Evolutionary conservation across 37 sponge, comb jelly and placozoan species (phyloP).

Genomic region (Agelas oroides): DNA sequence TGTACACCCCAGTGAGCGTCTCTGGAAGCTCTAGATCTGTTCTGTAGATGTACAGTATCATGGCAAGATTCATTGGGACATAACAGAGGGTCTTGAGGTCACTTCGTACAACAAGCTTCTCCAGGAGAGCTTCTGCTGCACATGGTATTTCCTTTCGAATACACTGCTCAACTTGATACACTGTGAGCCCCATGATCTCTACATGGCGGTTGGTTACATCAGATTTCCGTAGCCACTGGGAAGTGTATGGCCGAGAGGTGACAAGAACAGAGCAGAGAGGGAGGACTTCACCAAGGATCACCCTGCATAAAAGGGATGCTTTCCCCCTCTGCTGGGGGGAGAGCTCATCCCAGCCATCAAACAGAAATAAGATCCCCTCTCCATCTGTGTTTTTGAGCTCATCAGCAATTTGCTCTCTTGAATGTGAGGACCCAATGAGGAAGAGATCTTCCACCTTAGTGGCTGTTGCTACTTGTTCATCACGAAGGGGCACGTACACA

Average conservation of each 20-base stretch:
- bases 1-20: background rate
- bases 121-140: background rate
- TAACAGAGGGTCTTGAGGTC: background rate
- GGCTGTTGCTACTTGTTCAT: background rate
- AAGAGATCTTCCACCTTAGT: background rate
- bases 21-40: background rate
- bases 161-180: background rate
- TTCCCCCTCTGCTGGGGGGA: background rate
- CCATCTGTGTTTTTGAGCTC: background rate
- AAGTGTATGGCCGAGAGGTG: background rate
- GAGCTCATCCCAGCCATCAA: conserved; percentile 5
- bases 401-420: background rate
- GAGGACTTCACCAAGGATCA: background rate
- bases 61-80: conserved; percentile 1
- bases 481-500: background rate
- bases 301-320: background rate
- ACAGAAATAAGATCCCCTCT: background rate
- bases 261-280: background rate
- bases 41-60: background rate
- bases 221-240: background rate
- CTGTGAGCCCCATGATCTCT: conserved; percentile 1
- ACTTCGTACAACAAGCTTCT: background rate
- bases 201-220: conserved; percentile 2
- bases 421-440: background rate
- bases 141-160: too few species aligned